Evolutionary conservation across 2,888 invertebrate genomes (phyloP).

Genomic region (Scaptomyza parva): DNA sequence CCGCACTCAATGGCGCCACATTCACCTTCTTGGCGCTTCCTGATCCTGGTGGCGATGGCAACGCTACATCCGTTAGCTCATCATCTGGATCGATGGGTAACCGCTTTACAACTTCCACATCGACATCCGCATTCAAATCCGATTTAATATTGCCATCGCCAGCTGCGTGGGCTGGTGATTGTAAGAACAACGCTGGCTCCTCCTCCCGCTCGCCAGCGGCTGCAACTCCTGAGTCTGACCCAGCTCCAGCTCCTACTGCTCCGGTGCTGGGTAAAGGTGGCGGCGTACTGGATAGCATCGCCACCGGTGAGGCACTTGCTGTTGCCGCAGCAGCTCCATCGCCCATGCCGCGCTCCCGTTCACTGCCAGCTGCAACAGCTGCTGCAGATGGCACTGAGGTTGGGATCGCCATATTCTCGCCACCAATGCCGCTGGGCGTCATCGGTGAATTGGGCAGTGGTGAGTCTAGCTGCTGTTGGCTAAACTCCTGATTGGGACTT

Average conservation of each 20-base stretch:
- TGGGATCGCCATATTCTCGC: conserved; percentile 5
- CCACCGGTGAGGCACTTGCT: conserved; percentile 77
- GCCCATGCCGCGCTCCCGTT: conserved; percentile 81
- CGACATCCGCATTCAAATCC: conserved; percentile 8
- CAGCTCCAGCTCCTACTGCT: not conserved
- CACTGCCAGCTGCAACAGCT: conserved; percentile 24
- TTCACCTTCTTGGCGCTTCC: conserved; percentile 55
- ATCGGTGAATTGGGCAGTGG: conserved; percentile 73
- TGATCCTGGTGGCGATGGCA: conserved; percentile 44
- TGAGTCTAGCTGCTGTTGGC: conserved; percentile 79
- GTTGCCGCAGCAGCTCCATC: conserved; percentile 83
- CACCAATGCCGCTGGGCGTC: conserved; percentile 49
- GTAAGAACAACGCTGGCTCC: conserved; percentile 7
- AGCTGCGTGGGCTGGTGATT: conserved; percentile 27
- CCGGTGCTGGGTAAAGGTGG: conserved; percentile 67
- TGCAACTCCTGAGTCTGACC: not conserved
- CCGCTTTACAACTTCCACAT: conserved; percentile 9
- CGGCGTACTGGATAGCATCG: conserved; percentile 79
- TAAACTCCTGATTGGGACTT: conserved; percentile 84
- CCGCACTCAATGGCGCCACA: conserved; percentile 63
- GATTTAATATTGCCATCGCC: conserved; percentile 43
- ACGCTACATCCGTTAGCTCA: conserved; percentile 58
- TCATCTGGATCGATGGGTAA: conserved; percentile 36
- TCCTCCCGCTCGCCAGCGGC: not conserved
- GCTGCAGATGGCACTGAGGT: conserved; percentile 15